Conservation (phyloP, 2,113 vertebrate species). For the Cygnus atratus region DNA sequence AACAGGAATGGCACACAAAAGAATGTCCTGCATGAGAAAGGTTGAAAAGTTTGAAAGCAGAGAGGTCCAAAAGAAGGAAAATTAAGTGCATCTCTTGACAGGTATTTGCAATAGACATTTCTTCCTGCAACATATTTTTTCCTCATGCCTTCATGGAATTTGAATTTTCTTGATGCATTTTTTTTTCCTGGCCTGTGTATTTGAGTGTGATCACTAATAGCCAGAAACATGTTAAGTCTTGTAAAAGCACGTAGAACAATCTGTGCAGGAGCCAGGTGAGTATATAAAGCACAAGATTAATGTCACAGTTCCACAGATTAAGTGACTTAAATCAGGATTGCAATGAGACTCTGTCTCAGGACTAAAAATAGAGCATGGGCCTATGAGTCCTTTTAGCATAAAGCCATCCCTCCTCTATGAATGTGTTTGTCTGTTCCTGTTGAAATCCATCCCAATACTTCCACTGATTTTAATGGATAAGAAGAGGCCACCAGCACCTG, state of each 20-base stretch:
- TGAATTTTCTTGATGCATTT: background rate
- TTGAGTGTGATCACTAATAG: background rate
- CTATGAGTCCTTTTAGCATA: background rate
- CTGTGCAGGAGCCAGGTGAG: constrained; percentile 4
- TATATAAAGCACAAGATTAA: background rate
- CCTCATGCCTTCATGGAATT: background rate
- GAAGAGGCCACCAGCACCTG: background rate
- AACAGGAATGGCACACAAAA: background rate
- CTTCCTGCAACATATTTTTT: background rate
- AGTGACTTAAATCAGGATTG: background rate
- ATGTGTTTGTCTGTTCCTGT: background rate
- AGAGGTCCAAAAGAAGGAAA: background rate
- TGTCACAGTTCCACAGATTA: background rate
- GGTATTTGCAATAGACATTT: background rate
- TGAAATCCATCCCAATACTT: background rate
- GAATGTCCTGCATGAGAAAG: background rate
- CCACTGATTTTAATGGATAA: background rate
- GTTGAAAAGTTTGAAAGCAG: background rate
- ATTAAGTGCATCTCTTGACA: background rate
- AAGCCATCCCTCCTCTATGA: background rate
- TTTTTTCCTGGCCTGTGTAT: background rate
- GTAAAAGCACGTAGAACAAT: background rate
- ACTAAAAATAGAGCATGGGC: background rate
- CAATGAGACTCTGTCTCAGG: background rate
- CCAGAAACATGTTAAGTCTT: background rate